Base-by-base conservation (phyloP, 2,888 invertebrate genomes). In the Lissocephala sabroskyi region DNA sequence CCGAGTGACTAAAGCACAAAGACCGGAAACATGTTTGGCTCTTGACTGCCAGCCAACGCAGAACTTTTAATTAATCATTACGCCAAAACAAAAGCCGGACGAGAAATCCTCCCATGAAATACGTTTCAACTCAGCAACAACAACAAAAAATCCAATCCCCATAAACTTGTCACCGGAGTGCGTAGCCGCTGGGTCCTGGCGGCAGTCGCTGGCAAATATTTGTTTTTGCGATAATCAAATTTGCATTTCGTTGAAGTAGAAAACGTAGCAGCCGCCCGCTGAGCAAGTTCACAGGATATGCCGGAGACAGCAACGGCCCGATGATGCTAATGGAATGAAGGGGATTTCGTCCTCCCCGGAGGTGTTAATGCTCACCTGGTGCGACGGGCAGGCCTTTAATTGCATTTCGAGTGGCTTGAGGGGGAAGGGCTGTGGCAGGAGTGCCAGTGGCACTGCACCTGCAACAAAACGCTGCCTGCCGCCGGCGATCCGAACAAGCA, bases 141-240 rank as follows among this genome's bases (percentile, higher is more conserved):
- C 14, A 35, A 35, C 35, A 17, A 17, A 6, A 17, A 17, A 3
- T 35, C 14, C 9, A n/a, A 2, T 13, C 13, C 30, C 39, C 29
- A 45, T 41, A 41, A 39, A 16, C 26, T 49, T 56, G 35, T 41
- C 51, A 47, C 35, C 35, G n/a, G 11, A 10, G 23, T 9, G n/a
- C 37, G 2, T 28, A 10, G 9, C n/a, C n/a, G n/a, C n/a, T n/a
- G n/a, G n/a, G n/a, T n/a, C n/a, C n/a, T 33, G 57, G 35, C 55
- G 55, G 58, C 50, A 49, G 32, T 33, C 42, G 48, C 33, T 43
- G 14, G 45, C 66, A 73, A 71, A 78, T 78, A 76, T 74, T 78
- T 74, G 57, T 59, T 39, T 29, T 61, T 53, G 49, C 64, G 59
- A 71, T 74, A 78, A 74, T 74, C 76, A 74, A 75, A 78, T 74